Evolutionary conservation across 2,888 invertebrate species (phyloP), one percentile per base, ranked within the genome.

Genomic region (Acanthosoma haemorrhoidale): DNA sequence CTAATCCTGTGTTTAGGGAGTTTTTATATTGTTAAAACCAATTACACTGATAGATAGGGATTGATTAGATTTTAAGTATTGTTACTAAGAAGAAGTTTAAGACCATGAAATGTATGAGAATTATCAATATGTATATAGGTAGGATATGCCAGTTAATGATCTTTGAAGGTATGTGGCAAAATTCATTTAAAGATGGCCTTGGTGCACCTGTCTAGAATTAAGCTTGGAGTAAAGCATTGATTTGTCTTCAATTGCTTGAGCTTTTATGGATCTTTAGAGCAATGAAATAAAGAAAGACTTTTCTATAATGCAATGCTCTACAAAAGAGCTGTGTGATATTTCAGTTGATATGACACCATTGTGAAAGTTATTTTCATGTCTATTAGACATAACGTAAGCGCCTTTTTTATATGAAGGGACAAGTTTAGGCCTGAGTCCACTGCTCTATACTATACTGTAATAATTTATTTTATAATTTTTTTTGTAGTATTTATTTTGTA

Each of bases 281-380:
- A 71, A 63, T 51, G 71, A 63, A 63, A 58, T 68, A 67, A 41
- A 9, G 38, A 66, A 66, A 43, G 66, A 67, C 51, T 67, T 57
- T 43, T 31, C 51, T 39, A 60, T 66, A 64, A 39, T 38, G 59
- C 70, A 70, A 51, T 57, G 31, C 60, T 70, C 68, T 63, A 39
- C 34, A 57, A 60, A 60, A 63, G 43, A 68, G n/a, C 36, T 58
- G 71, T 68, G 71, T 71, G 71, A 71, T 71, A 71, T 68, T 71
- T 69, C 71, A 71, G 64, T 71, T 70, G 67, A 70, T 69, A 58
- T 69, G 71, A 69, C 71, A 71, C 71, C 71, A 71, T 71, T 67
- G 29, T 61, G 57, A 63, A 71, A 60, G 36, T 58, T 61, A 67
- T 21, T 64, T 58, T 71, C 63, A 69, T 71, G 68, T 69, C 69